Percentiles rank a stretch among this genome's conserved stretches.
Conservation (phyloP, 2,113 vertebrate genomes). For the Triplophysa dalaica region DNA sequence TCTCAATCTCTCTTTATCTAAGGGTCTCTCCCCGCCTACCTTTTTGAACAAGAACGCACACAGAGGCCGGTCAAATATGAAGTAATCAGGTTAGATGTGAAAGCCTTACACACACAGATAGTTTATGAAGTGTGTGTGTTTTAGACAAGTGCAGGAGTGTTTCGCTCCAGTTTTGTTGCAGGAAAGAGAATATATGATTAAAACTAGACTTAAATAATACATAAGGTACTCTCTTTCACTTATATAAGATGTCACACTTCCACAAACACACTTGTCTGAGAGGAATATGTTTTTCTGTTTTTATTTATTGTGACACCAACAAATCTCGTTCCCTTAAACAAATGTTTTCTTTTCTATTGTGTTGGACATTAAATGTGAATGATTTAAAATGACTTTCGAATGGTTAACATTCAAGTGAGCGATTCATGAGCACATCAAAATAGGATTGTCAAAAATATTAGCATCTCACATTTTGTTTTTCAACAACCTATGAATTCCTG, state of each 20-base stretch:
- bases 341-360: background rate
- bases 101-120: background rate
- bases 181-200: constrained; percentile 64
- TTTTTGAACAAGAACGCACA: background rate
- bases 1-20: background rate
- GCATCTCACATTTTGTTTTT: background rate
- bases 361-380: background rate
- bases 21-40: background rate
- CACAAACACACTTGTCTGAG: background rate
- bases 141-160: background rate
- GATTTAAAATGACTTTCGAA: background rate
- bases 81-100: constrained; percentile 5
- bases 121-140: constrained; percentile 8
- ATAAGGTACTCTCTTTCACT: constrained; percentile 65
- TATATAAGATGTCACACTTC: constrained; percentile 57
- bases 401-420: constrained; percentile 3
- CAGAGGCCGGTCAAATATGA: background rate
- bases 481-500: background rate
- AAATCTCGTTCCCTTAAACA: too few species aligned
- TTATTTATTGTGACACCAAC: too few species aligned
- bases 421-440: background rate
- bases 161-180: constrained; percentile 55
- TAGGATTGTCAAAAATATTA: background rate
- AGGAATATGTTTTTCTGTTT: too few species aligned
- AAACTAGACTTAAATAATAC: constrained; percentile 60